Evolutionary conservation across 2,113 vertebrate species (phyloP).

Genomic region (Sturnira hondurensis): DNA sequence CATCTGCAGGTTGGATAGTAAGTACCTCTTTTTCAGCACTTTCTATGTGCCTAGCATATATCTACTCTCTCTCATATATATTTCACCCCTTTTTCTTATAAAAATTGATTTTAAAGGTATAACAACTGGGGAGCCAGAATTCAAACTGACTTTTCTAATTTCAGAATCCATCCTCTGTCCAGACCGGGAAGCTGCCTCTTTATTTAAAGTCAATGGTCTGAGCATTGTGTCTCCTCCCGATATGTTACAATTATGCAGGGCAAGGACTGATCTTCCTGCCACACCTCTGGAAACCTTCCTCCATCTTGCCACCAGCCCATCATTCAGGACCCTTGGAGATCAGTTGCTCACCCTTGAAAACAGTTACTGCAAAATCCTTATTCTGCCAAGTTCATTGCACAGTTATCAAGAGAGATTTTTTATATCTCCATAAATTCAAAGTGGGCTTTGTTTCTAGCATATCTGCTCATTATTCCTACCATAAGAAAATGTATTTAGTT

Average conservation of each 20-base stretch:
- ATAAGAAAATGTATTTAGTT: not conserved
- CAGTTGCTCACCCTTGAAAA: not conserved
- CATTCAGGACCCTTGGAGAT: not conserved
- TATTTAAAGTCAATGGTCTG: not conserved
- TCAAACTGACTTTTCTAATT: not conserved
- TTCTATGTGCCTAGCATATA: not conserved
- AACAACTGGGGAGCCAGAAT: constrained; percentile 8
- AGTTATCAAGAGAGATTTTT: not conserved
- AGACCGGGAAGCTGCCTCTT: not conserved
- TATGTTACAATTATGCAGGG: not conserved
- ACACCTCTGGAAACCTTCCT: not conserved
- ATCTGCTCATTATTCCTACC: not conserved
- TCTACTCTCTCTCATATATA: not conserved
- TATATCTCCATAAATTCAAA: not conserved
- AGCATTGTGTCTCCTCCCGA: not conserved
- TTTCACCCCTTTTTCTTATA: not conserved
- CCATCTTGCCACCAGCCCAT: not conserved
- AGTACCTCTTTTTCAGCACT: not conserved
- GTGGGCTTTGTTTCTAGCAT: not conserved
- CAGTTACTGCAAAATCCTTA: not conserved
- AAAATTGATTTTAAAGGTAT: constrained; percentile 45
- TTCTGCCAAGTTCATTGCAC: not conserved
- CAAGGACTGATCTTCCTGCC: not conserved
- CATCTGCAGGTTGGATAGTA: not conserved
- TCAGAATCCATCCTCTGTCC: not conserved